A percentile compares a stretch with the other conserved stretches of the same genome.
Conservation (phyloP, 2,888 invertebrate species). For the Brenthis daphne region DNA sequence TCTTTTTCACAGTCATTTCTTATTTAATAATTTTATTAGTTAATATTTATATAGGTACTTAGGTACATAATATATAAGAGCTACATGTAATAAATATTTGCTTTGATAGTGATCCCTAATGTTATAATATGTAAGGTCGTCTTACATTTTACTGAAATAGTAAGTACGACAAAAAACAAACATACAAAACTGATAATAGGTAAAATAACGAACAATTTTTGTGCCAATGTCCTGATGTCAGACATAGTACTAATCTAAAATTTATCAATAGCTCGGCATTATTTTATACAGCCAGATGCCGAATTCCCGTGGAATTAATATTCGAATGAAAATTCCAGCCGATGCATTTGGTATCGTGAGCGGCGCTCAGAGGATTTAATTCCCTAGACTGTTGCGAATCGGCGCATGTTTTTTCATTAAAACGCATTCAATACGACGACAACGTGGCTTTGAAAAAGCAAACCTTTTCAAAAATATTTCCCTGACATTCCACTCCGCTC, state of each 20-base stretch:
- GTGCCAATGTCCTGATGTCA: constrained; percentile 8
- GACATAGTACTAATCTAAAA: constrained; percentile 50
- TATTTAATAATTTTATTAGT: too few relatives aligned
- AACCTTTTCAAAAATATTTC: constrained; percentile 79
- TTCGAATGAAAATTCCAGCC: constrained; percentile 59
- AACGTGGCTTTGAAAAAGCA: constrained; percentile 78
- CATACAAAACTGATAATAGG: too few relatives aligned
- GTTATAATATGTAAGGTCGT: too few relatives aligned
- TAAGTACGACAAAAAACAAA: too few relatives aligned
- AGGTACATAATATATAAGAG: too few relatives aligned
- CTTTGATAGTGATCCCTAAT: too few relatives aligned
- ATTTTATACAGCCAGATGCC: constrained; percentile 59
- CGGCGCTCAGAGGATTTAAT: constrained; percentile 68
- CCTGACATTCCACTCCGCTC: constrained; percentile 71
- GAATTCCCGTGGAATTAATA: constrained; percentile 70
- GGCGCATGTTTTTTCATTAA: constrained; percentile 82
- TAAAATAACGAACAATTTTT: too few relatives aligned
- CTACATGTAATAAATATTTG: too few relatives aligned
- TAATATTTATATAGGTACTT: too few relatives aligned
- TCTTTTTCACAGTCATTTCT: too few relatives aligned
- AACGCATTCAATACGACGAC: constrained; percentile 81
- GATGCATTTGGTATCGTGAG: constrained; percentile 46
- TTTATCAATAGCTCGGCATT: constrained; percentile 55
- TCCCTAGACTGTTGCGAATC: constrained; percentile 81
- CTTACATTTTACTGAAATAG: too few relatives aligned